Conservation (phyloP, 2,797 vertebrate genomes). For the Gobionotothen gibberifrons region DNA sequence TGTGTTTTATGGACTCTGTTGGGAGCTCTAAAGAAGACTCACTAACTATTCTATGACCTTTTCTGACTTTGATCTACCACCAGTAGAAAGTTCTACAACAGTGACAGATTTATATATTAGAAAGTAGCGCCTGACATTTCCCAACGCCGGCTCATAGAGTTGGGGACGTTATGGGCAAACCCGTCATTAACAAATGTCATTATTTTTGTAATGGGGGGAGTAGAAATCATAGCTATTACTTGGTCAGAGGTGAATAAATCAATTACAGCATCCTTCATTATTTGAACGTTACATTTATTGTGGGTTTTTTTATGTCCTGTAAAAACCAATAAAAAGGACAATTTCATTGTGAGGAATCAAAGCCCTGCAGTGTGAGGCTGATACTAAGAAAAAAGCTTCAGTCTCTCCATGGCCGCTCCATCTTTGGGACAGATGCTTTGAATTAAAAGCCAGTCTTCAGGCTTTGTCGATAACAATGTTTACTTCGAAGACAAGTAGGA, state of each 20-base stretch:
- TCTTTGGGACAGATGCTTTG: slow-evolving; percentile 46
- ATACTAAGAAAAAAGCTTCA: slow-evolving; percentile 28
- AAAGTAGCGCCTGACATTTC: background rate
- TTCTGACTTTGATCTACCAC: slow-evolving; percentile 3
- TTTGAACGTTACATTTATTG: background rate
- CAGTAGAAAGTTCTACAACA: slow-evolving; percentile 4
- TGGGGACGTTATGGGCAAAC: background rate
- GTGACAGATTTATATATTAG: background rate
- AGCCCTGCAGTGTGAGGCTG: slow-evolving; percentile 32
- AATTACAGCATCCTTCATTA: background rate
- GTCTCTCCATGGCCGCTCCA: background rate
- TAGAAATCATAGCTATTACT: slow-evolving; percentile 2
- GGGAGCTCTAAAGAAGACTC: slow-evolving; percentile 7
- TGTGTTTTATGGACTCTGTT: slow-evolving; percentile 3
- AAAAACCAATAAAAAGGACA: slow-evolving; percentile 21
- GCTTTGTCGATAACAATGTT: slow-evolving; percentile 34
- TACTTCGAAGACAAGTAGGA: slow-evolving; percentile 22
- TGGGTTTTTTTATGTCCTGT: slow-evolving; percentile 18
- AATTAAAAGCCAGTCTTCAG: slow-evolving; percentile 39
- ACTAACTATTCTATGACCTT: slow-evolving; percentile 8
- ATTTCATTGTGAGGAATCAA: slow-evolving; percentile 42
- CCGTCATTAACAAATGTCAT: background rate
- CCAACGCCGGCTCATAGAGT: background rate
- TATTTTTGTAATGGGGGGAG: background rate
- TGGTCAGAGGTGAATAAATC: background rate